Evolutionary conservation across 1,140 invertebrate species (phyloP).

Genomic region (Caenorhabditis briggsae): DNA sequence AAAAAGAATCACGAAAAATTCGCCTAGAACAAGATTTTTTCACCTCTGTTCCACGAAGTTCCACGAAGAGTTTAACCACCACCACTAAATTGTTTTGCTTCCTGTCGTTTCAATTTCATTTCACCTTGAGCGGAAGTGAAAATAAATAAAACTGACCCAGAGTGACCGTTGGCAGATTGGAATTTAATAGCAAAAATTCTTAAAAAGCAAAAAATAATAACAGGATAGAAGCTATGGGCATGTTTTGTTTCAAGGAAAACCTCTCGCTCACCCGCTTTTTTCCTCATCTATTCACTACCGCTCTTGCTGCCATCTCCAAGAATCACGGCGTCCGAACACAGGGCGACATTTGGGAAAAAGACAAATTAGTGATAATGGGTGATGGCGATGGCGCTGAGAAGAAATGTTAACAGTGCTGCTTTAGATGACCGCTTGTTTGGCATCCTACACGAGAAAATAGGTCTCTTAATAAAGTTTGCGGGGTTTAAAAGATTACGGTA

Average conservation of each 20-base stretch:
- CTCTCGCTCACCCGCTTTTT: conserved; percentile 52
- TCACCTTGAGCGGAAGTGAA: neutral
- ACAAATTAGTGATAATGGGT: conserved; percentile 55
- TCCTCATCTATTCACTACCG: neutral
- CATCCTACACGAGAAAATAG: conserved; percentile 12
- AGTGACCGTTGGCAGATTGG: conserved; percentile 2
- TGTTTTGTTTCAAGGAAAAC: conserved; percentile 43
- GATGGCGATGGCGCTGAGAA: conserved; percentile 32
- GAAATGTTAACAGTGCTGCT: conserved; percentile 46
- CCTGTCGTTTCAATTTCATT: neutral
- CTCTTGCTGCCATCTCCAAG: conserved; percentile 34
- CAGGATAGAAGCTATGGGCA: neutral
- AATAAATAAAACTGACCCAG: neutral
- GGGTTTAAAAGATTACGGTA: neutral
- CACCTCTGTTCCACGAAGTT: no score
- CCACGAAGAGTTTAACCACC: neutral
- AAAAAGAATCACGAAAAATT: neutral
- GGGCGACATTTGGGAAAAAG: neutral
- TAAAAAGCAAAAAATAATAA: neutral
- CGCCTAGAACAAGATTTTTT: conserved; percentile 8
- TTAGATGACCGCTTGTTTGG: conserved; percentile 42
- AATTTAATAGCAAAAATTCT: neutral
- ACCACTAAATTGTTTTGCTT: neutral
- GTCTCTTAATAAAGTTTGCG: neutral
- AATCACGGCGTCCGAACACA: conserved; percentile 38